Conservation (phyloP, 1,140 invertebrate species). For the Drosophila repletoides region DNA sequence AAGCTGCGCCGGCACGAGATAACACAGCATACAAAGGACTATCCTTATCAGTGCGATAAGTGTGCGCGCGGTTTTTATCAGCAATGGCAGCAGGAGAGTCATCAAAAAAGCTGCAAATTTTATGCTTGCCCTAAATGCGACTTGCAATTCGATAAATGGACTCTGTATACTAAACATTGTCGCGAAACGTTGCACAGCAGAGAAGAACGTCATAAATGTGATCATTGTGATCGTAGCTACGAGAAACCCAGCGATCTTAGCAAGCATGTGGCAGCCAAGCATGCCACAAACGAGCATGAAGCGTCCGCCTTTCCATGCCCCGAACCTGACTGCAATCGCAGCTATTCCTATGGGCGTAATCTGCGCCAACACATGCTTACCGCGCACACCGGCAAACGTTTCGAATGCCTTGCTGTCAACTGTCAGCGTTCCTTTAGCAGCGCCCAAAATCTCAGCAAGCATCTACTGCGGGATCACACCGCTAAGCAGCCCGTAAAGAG, state of each 20-base stretch:
- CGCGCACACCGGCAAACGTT: conserved; percentile 62
- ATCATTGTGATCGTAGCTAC: conserved; percentile 54
- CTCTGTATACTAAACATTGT: conserved; percentile 65
- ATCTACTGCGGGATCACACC: conserved; percentile 46
- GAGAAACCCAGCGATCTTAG: conserved; percentile 48
- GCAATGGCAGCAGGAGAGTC: conserved; percentile 64
- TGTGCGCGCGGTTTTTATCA: conserved; percentile 69
- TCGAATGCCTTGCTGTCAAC: conserved; percentile 53
- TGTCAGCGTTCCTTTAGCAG: conserved; percentile 71
- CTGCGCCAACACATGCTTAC: conserved; percentile 60
- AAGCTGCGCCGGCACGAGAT: conserved; percentile 75
- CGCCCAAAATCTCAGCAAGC: conserved; percentile 67
- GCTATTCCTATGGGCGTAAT: conserved; percentile 68
- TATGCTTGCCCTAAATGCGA: conserved; percentile 54
- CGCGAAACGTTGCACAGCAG: conserved; percentile 59
- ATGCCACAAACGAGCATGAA: conserved; percentile 24
- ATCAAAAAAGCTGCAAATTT: conserved; percentile 63
- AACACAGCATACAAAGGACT: conserved; percentile 60
- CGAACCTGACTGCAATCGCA: conserved; percentile 51
- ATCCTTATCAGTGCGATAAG: conserved; percentile 64
- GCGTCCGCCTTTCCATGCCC: conserved; percentile 41
- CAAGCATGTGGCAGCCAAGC: conserved; percentile 57
- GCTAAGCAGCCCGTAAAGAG: not conserved
- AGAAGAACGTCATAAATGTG: conserved; percentile 57
- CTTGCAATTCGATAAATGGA: conserved; percentile 68